Base-by-base conservation (phyloP, 2,888 invertebrate species). In the Drosophila melanocephala region DNA sequence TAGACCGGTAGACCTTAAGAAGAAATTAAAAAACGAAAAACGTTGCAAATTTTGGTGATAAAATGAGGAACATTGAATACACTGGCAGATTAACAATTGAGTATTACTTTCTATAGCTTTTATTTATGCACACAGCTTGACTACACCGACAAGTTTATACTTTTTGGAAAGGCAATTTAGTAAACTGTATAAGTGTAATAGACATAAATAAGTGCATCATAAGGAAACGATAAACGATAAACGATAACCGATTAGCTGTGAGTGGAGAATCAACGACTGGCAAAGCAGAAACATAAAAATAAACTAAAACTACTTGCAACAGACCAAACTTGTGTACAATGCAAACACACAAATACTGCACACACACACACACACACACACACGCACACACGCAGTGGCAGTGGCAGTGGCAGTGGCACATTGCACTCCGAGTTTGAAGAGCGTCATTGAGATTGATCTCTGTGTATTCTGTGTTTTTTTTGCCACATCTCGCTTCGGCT, bases 381-480 rank as follows among this genome's bases (percentile, higher is more conserved):
- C 28, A 39, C 47, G 47, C 37, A 71, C 52, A 22, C 33, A 68
- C 50, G 14, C 37, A 16, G 60, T 50, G 66, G 12, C 33, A 35
- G 33, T 50, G 66, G 35, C 35, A 35, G 35, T 35, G 35, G 14
- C 35, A 35, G 14, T 35, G 35, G 35, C 37, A 71, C 50, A 26
- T 7, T 16, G 57, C 55, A 61, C 47, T 47, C 26, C 42, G 28
- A 51, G 42, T 12, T 32, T 26, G 26, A 47, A 22, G 58, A 59
- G 75, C 55, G 47, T 62, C 62, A 56, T 76, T 55, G 72, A 73
- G 81, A 77, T 80, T 73, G 81, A 80, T 81, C 79, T 61, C 71
- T 81, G 77, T 71, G 73, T 73, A 73, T 80, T 73, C 5, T 16
- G 26, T 47, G 16, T 47, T 26, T 7, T 16, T 4, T 47, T 26